Base-by-base conservation (phyloP, 2,888 invertebrate genomes). In the Sarcophaga subvicina region DNA sequence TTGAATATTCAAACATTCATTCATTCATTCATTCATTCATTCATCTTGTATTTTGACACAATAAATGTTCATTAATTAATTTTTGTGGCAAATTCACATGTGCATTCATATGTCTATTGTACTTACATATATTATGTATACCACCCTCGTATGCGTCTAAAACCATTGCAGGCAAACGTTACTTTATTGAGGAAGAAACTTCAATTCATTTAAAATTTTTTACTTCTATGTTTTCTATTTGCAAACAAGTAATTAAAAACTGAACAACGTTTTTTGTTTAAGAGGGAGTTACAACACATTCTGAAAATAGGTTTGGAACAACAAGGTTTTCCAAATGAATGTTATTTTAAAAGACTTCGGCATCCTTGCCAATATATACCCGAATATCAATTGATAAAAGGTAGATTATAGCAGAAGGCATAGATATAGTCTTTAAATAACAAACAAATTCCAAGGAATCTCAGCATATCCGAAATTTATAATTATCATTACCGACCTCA, bases 1-100 rank as follows among this genome's bases (percentile, higher is more conserved):
- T 17, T 25, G n/a, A 83, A 25, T 49, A 83, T 17, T 22, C 17
- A 54, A 54, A 14, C 37, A 73, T 79, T 69, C 37, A 67, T 62
- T 22, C 71, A 73, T n/a, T n/a, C n/a, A n/a, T n/a, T n/a, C 37
- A 73, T 79, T 69, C 37, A 67, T 62, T 22, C 72, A 73, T 78
- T 73, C 66, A 64, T 83, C 67, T 83, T 83, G 54, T 63, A 63
- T 79, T 78, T 79, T 83, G 78, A 69, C 72, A 59, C 59, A 67
- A 67, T 72, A 66, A 83, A 78, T 72, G 62, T 72, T 79, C 62
- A 14, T 17, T 54, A 54, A 14, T 14, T 54, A 54, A 14, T 54
- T 76, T 70, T 77, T 82, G 62, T 49, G 67, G 67, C 47, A 75
- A 49, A 27, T 45, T 14, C 66, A 66, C 14, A 14, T 47, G 12